A percentile compares a stretch with the other conserved stretches of the same genome.
These are phyloP conservation scores for Archocentrus centrarchus DNA, from an alignment of 2,113 vertebrate genomes.

Conservation along the genomic window DNA sequence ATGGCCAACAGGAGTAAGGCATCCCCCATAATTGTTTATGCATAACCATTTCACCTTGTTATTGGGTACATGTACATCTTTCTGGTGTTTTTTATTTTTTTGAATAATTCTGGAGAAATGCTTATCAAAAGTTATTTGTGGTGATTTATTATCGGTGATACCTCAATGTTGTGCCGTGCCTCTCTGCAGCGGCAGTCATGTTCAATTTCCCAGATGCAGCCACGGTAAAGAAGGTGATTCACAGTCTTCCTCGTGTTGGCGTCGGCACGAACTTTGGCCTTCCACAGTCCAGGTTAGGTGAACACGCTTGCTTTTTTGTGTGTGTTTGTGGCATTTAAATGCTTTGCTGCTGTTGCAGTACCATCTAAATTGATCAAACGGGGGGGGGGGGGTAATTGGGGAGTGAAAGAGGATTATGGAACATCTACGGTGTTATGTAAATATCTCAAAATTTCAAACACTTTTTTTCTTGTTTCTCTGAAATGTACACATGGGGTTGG, in stretches of 20 bases:
- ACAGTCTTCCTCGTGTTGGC: constrained; percentile 94
- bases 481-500: neutral
- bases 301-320: neutral
- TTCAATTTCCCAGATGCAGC: constrained; percentile 96
- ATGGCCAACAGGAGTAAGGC: constrained; percentile 96
- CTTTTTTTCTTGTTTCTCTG: neutral
- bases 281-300: constrained; percentile 91
- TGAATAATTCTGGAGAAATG: neutral
- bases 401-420: neutral
- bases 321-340: neutral
- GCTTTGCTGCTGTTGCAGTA: neutral
- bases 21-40: neutral
- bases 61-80: neutral
- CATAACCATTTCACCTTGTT: neutral
- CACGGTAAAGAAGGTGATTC: constrained; percentile 95
- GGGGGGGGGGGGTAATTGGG: neutral
- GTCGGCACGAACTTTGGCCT: constrained; percentile 95
- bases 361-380: neutral
- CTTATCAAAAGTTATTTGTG: neutral
- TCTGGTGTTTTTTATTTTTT: neutral
- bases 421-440: neutral
- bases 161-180: neutral
- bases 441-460: neutral
- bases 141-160: neutral
- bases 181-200: constrained; percentile 90